Evolutionary conservation across 2,888 invertebrate genomes (phyloP).

Genomic region (Aromia moschata): DNA sequence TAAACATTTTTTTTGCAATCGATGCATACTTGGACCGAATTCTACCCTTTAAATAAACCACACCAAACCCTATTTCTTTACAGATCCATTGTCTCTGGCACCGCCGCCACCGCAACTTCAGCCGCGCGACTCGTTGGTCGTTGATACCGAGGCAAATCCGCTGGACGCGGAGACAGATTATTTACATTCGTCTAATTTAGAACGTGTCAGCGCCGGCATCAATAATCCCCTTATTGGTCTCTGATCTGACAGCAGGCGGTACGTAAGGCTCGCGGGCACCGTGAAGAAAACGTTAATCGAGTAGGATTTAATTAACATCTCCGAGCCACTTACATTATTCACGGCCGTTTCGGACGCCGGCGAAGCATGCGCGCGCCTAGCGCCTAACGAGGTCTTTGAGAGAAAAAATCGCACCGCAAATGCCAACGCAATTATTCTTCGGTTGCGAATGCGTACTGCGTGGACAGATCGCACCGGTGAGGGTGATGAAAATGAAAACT

Average conservation of each 20-base stretch:
- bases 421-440: slow-evolving; percentile 12
- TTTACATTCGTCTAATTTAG: slow-evolving; percentile 33
- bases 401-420: slow-evolving; percentile 2
- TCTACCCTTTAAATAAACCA: no score
- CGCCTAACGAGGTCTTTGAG: not conserved
- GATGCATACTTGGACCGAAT: no score
- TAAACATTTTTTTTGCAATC: no score
- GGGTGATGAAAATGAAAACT: no score
- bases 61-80: no score
- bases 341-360: not conserved
- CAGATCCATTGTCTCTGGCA: no score
- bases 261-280: slow-evolving; percentile 6
- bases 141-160: slow-evolving; percentile 1
- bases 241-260: slow-evolving; percentile 34
- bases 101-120: no score
- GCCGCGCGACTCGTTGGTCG: no score
- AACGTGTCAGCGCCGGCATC: slow-evolving; percentile 33
- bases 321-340: slow-evolving; percentile 7
- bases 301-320: slow-evolving; percentile 15
- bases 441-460: no score
- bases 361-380: slow-evolving; percentile 1
- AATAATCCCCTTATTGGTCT: slow-evolving; percentile 35
- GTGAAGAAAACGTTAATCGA: slow-evolving; percentile 17
- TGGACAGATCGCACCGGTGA: no score
- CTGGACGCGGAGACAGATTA: slow-evolving; percentile 1